Evolutionary conservation across 1,140 invertebrate genomes (phyloP), one percentile per base, ranked within the genome.

Genomic region (Zaprionus capensis): DNA sequence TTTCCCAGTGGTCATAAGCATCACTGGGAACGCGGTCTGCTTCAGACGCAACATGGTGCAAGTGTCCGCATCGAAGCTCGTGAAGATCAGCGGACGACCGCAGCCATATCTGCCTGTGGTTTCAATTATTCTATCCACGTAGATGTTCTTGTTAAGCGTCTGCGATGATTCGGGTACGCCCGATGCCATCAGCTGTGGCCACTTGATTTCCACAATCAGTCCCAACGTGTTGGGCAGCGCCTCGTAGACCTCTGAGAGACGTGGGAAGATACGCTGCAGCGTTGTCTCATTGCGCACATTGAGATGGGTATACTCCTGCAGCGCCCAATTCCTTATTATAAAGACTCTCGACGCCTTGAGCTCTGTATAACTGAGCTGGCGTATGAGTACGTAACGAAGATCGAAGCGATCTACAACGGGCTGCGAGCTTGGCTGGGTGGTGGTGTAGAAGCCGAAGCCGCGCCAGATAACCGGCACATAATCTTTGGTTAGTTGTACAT

Each of bases 191-290:
- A 96, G 94, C 95, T 98, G 97, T 0, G 97, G 98, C 96, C 97
- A 99, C 92, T 99, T 99, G n/a, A 99, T 95, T 94, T 99, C 98
- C 76, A 99, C 95, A 92, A 99, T 97, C 79, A 98, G 98, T 0
- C 98, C 98, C 67, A 98, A 95, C 78, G 96, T 95, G 12, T 94
- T 93, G 80, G 98, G 97, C 2, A 99, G 93, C 17, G 94, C 94
- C 84, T 97, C 95, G 34, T 98, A 93, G 2, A 96, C 95, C 58
- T 96, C 94, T 83, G 97, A 94, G 5, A 99, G 93, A 1, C 96
- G 97, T 7, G 98, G 98, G 88, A 99, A 99, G 9, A 98, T 97
- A 81, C 98, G 97, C 91, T 97, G 96, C 74, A 97, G 96, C 78
- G 96, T 96, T 2, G 11, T 74, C 0, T 24, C 26, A 34, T 81